Evolutionary conservation across 2,113 vertebrate species (phyloP).

Genomic region (Ctenodactylus gundi): DNA sequence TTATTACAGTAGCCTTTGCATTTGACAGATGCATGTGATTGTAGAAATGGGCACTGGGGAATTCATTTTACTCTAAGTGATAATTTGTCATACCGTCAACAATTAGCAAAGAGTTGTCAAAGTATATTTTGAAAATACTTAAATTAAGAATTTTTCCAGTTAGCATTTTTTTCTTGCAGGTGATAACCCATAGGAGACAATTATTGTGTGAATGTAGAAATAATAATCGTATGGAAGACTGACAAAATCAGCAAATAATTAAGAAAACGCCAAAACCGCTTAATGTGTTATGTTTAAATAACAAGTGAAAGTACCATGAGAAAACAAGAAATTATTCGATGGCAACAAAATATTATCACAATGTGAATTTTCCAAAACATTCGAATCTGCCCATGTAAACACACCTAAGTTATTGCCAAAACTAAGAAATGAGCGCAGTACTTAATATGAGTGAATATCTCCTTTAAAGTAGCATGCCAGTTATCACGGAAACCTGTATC

Average conservation of each 20-base stretch:
- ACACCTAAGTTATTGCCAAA: constrained; percentile 1
- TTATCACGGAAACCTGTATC: background rate
- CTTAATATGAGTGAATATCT: background rate
- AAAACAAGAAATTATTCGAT: background rate
- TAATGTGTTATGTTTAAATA: background rate
- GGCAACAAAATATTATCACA: background rate
- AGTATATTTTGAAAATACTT: background rate
- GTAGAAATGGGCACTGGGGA: background rate
- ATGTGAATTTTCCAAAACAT: background rate
- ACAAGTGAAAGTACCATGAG: background rate
- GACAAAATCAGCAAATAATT: background rate
- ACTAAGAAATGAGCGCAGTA: background rate
- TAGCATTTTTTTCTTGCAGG: background rate
- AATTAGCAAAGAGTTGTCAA: background rate
- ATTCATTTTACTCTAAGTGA: background rate
- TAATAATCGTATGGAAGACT: background rate
- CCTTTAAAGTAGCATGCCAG: background rate
- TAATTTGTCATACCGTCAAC: background rate
- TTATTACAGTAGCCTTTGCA: background rate
- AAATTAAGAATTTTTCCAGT: background rate
- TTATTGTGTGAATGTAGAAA: background rate
- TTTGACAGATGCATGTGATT: background rate
- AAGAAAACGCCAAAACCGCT: too few relatives aligned
- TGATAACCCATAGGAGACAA: background rate
- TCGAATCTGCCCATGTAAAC: background rate